A percentile compares a stretch with the other conserved stretches of the same genome.
These are phyloP conservation scores for Drosophila hamatofila DNA, from an alignment of 2,888 invertebrate genomes.

Conservation along the genomic window DNA sequence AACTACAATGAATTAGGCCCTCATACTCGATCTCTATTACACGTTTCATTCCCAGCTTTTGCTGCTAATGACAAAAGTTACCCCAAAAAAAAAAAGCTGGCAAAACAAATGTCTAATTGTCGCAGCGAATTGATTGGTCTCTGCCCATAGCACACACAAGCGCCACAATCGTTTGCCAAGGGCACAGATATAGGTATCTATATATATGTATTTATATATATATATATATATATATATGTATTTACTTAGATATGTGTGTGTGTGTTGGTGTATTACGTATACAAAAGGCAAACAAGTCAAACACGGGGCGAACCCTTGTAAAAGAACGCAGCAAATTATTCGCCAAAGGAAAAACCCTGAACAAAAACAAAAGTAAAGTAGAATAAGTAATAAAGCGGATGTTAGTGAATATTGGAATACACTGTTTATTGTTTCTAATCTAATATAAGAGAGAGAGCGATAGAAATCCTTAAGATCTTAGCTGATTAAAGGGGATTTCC, in stretches of 20 bases:
- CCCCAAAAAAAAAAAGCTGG: slow-evolving; percentile 1
- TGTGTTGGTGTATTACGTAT: not conserved
- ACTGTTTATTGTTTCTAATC: not conserved
- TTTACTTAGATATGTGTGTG: not conserved
- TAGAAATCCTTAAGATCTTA: not conserved
- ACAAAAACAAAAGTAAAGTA: slow-evolving; percentile 33
- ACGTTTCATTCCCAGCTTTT: slow-evolving; percentile 5
- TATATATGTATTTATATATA: not conserved
- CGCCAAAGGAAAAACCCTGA: slow-evolving; percentile 37
- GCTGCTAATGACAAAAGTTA: slow-evolving; percentile 18
- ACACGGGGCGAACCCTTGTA: slow-evolving; percentile 46
- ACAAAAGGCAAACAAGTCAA: slow-evolving; percentile 36
- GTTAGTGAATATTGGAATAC: not conserved
- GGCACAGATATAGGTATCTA: slow-evolving; percentile 11
- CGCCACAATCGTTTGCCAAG: slow-evolving; percentile 25
- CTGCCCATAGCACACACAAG: slow-evolving; percentile 1
- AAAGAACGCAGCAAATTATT: slow-evolving; percentile 48
- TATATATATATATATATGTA: not conserved
- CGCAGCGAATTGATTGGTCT: slow-evolving; percentile 16
- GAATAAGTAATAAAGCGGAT: slow-evolving; percentile 5
- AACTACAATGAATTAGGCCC: slow-evolving; percentile 12
- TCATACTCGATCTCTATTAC: not conserved
- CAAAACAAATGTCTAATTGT: slow-evolving; percentile 20
- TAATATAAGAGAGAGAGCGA: not conserved
- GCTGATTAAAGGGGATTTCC: not conserved